phyloP scores from a whole-genome alignment of 2,113 vertebrate genomes.

The Mirza zaza region DNA sequence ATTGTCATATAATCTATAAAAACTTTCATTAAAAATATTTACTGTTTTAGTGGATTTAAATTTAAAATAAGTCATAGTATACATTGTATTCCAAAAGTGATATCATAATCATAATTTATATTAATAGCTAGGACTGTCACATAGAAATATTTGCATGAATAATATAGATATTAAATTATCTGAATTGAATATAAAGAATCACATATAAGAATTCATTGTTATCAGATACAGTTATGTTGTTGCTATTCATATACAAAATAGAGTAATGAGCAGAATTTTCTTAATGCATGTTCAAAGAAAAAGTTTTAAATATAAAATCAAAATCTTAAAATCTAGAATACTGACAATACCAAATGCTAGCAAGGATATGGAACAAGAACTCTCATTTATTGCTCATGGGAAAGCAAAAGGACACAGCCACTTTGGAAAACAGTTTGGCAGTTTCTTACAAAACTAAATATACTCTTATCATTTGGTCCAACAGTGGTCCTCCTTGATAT shows the following conservation, averaged over 20 bases:
- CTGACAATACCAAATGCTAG: background rate
- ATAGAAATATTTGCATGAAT: background rate
- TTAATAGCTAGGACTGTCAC: background rate
- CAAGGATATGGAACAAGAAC: background rate
- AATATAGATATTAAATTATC: background rate
- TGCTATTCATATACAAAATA: background rate
- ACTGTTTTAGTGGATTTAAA: background rate
- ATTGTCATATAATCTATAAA: background rate
- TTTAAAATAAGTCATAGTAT: background rate
- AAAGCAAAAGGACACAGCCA: background rate
- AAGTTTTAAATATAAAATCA: background rate
- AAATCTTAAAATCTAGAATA: background rate
- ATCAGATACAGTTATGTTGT: background rate
- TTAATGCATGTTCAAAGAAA: background rate
- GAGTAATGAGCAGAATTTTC: background rate
- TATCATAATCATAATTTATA: background rate
- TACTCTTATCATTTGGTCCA: background rate
- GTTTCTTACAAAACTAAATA: background rate
- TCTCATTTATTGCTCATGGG: background rate
- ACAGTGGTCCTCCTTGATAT: background rate
- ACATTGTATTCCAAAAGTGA: background rate
- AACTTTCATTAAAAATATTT: background rate
- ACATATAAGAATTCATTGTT: background rate
- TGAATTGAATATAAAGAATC: background rate
- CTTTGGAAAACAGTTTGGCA: background rate